These are phyloP conservation scores for Vanessa atalanta DNA, from an alignment of 1,140 invertebrate species.

Conservation along the genomic window DNA sequence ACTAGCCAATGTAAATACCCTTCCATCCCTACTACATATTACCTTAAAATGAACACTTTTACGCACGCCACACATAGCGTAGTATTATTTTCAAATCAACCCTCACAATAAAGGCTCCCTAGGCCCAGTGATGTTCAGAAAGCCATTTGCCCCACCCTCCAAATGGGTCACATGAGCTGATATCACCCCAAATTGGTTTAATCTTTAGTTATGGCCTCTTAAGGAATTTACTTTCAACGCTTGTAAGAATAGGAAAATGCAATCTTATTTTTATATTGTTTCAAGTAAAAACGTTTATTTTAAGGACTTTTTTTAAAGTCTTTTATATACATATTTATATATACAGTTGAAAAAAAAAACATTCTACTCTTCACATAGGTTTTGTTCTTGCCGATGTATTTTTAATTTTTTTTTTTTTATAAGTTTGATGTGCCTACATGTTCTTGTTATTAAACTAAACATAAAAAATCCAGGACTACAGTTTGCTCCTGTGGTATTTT, in stretches of 20 bases:
- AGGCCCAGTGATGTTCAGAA: conserved; percentile 28
- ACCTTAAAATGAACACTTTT: background rate
- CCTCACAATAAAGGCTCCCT: conserved; percentile 23
- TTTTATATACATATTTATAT: too few relatives aligned
- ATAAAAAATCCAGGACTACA: too few relatives aligned
- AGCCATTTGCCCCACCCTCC: conserved; percentile 28
- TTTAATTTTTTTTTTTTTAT: too few relatives aligned
- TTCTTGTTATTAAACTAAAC: too few relatives aligned
- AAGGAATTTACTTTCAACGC: conserved; percentile 25
- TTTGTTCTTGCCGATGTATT: too few relatives aligned
- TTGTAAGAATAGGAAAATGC: conserved; percentile 4
- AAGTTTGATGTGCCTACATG: too few relatives aligned
- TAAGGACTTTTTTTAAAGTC: too few relatives aligned
- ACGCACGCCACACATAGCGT: background rate
- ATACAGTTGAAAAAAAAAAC: too few relatives aligned
- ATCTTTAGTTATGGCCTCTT: conserved; percentile 33
- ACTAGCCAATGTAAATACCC: background rate
- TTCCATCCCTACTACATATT: background rate
- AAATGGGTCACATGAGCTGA: conserved; percentile 21
- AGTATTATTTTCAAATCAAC: conserved; percentile 33
- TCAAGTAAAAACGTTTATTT: too few relatives aligned
- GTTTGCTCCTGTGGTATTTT: too few relatives aligned
- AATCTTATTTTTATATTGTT: background rate
- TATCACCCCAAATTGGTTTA: conserved; percentile 34
- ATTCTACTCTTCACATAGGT: too few relatives aligned